Percentiles rank a stretch among this genome's conserved stretches.
These are phyloP conservation scores for Eremophila alpestris DNA, from an alignment of 2,797 vertebrate genomes.

Conservation along the genomic window DNA sequence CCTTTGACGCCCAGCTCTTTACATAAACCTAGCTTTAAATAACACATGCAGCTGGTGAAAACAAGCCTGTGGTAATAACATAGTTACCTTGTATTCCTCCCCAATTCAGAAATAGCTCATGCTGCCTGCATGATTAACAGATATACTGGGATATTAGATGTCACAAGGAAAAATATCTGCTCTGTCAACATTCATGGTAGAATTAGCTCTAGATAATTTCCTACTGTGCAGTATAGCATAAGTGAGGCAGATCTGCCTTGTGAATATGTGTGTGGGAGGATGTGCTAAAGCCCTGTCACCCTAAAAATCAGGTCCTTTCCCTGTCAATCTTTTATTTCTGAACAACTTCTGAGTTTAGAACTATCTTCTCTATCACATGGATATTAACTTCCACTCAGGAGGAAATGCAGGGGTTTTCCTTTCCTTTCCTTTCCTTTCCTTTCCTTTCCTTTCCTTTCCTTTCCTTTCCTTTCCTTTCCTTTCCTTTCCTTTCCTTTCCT, in stretches of 20 bases:
- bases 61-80: not conserved
- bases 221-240: not conserved
- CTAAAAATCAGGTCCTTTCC: not conserved
- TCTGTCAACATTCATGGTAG: not conserved
- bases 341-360: not conserved
- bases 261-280: not conserved
- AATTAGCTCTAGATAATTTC: not conserved
- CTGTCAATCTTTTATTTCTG: not conserved
- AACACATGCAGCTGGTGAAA: conserved; percentile 11
- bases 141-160: not conserved
- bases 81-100: not conserved
- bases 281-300: not conserved
- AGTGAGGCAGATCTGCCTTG: not conserved
- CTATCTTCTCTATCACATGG: not conserved
- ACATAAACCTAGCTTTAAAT: conserved; percentile 11
- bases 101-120: not conserved
- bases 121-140: not conserved
- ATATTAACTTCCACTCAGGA: not conserved
- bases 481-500: too few species aligned
- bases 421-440: too few species aligned
- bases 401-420: not conserved
- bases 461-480: too few species aligned
- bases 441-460: too few species aligned
- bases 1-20: not conserved
- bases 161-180: not conserved